phyloP scores from a whole-genome alignment of 2,797 vertebrate species.

The Sebastes umbrosus region DNA sequence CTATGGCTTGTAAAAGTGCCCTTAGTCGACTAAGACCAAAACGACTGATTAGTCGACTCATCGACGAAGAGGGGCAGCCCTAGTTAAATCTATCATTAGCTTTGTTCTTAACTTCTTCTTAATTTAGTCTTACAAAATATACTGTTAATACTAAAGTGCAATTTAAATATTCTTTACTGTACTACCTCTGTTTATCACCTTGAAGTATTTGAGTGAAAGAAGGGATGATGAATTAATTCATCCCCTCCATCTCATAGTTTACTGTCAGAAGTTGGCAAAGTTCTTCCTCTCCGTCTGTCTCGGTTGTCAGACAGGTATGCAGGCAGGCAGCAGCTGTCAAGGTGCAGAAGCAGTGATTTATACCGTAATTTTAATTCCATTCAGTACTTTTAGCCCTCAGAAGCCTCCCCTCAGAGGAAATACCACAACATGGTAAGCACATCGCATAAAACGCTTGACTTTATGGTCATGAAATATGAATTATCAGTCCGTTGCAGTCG shows the following conservation, averaged over 20 bases:
- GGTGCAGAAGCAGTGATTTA: conserved; percentile 63
- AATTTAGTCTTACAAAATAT: neutral
- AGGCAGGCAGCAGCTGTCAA: conserved; percentile 53
- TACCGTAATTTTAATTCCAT: conserved; percentile 63
- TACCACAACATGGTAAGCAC: conserved; percentile 47
- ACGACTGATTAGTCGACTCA: too few relatives aligned
- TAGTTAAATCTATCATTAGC: neutral
- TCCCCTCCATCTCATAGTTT: conserved; percentile 2
- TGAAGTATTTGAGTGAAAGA: conserved; percentile 3
- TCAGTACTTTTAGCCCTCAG: conserved; percentile 50
- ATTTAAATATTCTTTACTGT: neutral
- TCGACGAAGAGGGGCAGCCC: too few relatives aligned
- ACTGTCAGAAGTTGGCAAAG: neutral
- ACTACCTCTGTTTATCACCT: neutral
- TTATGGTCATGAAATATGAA: conserved; percentile 69
- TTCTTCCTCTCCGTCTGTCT: conserved; percentile 16
- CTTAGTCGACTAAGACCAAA: too few relatives aligned
- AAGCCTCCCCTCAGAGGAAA: conserved; percentile 51
- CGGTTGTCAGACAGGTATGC: conserved; percentile 31
- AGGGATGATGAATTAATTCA: neutral
- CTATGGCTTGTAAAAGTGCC: too few relatives aligned
- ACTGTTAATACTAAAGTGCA: neutral
- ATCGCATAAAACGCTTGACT: conserved; percentile 58
- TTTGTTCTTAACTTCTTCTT: neutral
- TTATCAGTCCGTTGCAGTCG: conserved; percentile 61